These are phyloP conservation scores for Hecatera dysodea DNA, from an alignment of 2,888 invertebrate genomes.

Conservation along the genomic window DNA sequence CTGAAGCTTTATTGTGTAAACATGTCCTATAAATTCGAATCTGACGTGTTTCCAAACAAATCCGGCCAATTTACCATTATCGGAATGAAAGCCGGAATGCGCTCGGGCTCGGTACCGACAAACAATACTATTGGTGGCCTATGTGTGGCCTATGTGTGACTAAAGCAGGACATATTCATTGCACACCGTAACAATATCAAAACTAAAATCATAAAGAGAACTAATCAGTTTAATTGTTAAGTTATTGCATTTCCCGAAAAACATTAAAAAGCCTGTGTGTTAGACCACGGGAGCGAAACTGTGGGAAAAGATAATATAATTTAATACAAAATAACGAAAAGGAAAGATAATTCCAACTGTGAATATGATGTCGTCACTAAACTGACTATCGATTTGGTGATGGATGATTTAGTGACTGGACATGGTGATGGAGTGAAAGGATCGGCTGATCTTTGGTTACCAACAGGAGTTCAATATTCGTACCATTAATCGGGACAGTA, in stretches of 20 bases:
- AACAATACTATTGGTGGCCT: constrained; percentile 47
- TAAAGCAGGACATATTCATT: constrained; percentile 13
- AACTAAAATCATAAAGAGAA: neutral
- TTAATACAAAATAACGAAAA: no score
- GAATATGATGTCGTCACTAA: neutral
- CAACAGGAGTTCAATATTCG: neutral
- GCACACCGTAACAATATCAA: neutral
- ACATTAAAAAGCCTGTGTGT: no score
- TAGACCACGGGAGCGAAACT: no score
- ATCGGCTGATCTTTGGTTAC: neutral
- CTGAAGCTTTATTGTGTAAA: constrained; percentile 69
- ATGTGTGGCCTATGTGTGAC: no score
- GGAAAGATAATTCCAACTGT: no score
- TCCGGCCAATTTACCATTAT: constrained; percentile 63
- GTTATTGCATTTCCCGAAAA: no score
- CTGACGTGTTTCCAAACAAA: constrained; percentile 74
- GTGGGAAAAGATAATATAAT: no score
- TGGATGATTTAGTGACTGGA: no score
- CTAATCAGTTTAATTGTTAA: no score
- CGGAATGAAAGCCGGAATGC: constrained; percentile 59
- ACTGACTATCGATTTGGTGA: no score
- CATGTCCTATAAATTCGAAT: constrained; percentile 74
- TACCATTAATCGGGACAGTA: no score
- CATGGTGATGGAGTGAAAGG: neutral
- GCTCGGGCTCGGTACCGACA: constrained; percentile 42